A percentile compares a stretch with the other conserved stretches of the same genome.
Evolutionary conservation across 2,888 invertebrate genomes (phyloP).

Genomic region (Lymantria monacha): DNA sequence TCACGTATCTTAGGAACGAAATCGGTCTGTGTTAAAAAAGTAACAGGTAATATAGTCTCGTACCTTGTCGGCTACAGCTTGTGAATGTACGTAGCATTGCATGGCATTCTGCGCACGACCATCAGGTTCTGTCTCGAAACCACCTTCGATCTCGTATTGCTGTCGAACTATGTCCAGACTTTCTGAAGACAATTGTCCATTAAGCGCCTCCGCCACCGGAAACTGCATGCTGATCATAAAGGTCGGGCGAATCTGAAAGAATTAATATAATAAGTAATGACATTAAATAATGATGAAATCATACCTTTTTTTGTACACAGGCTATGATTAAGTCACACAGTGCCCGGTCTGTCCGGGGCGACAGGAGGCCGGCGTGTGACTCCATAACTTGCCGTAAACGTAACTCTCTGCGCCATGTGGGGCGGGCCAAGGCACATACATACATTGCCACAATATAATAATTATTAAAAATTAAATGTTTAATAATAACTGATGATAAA

Average conservation of each 20-base stretch:
- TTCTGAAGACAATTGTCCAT: conserved; percentile 53
- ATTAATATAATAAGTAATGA: not conserved
- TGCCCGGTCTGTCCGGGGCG: no score
- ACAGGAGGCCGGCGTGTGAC: no score
- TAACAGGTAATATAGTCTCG: not conserved
- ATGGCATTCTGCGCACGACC: conserved; percentile 66
- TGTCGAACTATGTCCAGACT: conserved; percentile 46
- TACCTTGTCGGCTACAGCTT: conserved; percentile 84
- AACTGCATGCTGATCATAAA: conserved; percentile 77
- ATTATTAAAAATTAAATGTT: no score
- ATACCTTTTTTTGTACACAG: not conserved
- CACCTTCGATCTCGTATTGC: conserved; percentile 44
- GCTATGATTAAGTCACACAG: no score
- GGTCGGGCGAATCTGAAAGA: conserved; percentile 73
- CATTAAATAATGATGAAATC: no score
- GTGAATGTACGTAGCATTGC: conserved; percentile 77
- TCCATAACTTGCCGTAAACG: no score
- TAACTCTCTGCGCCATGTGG: no score
- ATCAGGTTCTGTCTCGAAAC: conserved; percentile 51
- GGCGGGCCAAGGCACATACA: no score
- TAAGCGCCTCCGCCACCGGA: conserved; percentile 59
- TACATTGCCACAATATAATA: no score
- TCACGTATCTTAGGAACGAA: no score
- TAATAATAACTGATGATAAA: no score
- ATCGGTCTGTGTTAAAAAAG: no score